Evolutionary conservation across 2,888 invertebrate genomes (phyloP).

Genomic region (Hermaeophaga mercurialis): DNA sequence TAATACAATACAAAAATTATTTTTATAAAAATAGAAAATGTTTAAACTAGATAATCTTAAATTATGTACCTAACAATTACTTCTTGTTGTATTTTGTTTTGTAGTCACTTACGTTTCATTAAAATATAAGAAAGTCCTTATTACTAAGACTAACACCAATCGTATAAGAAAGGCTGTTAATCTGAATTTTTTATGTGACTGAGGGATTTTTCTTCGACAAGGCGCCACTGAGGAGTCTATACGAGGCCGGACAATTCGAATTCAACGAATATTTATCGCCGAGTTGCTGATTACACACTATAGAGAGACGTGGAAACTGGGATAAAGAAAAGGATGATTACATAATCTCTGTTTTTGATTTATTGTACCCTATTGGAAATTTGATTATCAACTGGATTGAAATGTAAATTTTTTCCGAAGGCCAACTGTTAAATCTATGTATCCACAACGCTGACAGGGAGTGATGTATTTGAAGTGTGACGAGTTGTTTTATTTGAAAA

Average conservation of each 20-base stretch:
- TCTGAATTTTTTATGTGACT: too few relatives aligned
- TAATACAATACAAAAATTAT: too few relatives aligned
- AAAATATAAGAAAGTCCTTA: too few relatives aligned
- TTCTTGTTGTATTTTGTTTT: too few relatives aligned
- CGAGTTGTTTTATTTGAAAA: conserved; percentile 13
- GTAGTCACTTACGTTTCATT: too few relatives aligned
- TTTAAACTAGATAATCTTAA: too few relatives aligned
- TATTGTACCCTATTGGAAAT: conserved; percentile 25
- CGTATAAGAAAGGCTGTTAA: too few relatives aligned
- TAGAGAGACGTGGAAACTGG: conserved; percentile 28
- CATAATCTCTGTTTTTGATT: conserved; percentile 32
- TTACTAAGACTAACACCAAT: too few relatives aligned
- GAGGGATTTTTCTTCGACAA: too few relatives aligned
- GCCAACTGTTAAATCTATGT: conserved; percentile 20
- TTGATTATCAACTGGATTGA: conserved; percentile 27
- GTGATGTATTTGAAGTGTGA: conserved; percentile 19
- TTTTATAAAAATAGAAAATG: too few relatives aligned
- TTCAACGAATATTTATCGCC: conserved; percentile 31
- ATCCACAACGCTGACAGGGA: conserved; percentile 9
- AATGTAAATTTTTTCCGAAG: conserved; percentile 26
- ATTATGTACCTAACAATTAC: too few relatives aligned
- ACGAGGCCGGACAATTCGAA: conserved; percentile 20
- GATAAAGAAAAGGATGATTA: conserved; percentile 30
- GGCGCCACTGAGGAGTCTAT: not conserved
- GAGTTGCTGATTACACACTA: conserved; percentile 30